Evolutionary conservation across 2,888 invertebrate species (phyloP), one percentile per base, ranked within the genome.

Genomic region (Coecobrya sp.): DNA sequence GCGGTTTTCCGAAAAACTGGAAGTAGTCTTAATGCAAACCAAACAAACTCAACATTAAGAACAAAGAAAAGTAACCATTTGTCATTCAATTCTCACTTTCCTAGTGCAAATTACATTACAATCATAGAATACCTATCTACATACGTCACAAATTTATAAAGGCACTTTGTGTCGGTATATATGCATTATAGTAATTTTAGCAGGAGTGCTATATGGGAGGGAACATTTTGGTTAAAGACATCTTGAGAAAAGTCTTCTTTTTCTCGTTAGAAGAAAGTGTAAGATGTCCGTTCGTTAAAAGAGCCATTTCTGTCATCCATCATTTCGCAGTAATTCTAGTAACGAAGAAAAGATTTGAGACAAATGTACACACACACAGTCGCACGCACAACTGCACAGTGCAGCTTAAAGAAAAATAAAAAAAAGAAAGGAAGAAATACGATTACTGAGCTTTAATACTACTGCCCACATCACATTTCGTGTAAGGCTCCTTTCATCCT

Each of bases 271-370:
- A 13, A n/a, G n/a, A 36, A 27, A n/a, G 30, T 82, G 59, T 49
- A 27, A 10, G 8, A 30, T 52, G 7, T 70, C 49, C 27, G 49
- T 68, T 86, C 27, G 49, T 68, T 86, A 5, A 27, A 30, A 36
- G 86, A 52, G 36, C 42, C 22, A 55, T 42, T 86, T 30, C 16
- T 76, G 59, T 73, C 49, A 55, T 86, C 49, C 76, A 76, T 86
- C 73, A 55, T 76, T 73, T 49, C 1, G 70, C 52, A 25, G 27
- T 49, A 85, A 49, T 49, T 68, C 45, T 68, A 86, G 19, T 27
- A 76, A 27, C 65, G 25, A 59, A 82, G 59, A 62, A 65, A 59
- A 25, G 62, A 42, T 73, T 73, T 22, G 1, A 45, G 22, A 81
- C 25, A 81, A 55, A 27, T 27, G 10, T 30, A 16, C 27, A 0